Evolutionary conservation across 1,140 invertebrate genomes (phyloP).

Genomic region (Halictus rubicundus): DNA sequence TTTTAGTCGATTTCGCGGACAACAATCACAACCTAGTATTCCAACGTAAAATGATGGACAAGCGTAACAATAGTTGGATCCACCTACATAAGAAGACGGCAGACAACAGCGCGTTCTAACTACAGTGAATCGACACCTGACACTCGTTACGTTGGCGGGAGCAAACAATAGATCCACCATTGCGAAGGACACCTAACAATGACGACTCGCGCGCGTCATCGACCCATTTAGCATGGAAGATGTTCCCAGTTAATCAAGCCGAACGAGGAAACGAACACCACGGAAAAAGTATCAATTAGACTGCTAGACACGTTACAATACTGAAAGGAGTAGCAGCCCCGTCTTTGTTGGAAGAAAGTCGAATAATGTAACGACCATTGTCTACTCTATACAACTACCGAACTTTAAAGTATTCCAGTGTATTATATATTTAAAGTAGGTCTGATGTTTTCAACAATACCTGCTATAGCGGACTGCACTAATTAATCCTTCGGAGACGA

Average conservation of each 20-base stretch:
- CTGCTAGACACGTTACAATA: no score
- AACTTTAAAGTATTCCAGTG: no score
- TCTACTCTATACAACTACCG: no score
- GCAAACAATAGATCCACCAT: conserved; percentile 21
- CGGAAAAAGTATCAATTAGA: neutral
- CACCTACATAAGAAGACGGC: conserved; percentile 22
- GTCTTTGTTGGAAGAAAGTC: no score
- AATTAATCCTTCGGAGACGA: no score
- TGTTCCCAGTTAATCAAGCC: neutral
- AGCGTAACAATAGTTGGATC: conserved; percentile 24
- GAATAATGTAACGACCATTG: no score
- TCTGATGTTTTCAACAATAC: no score
- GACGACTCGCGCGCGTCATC: neutral
- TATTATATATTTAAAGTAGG: no score
- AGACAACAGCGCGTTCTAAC: conserved; percentile 36
- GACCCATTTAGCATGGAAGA: conserved; percentile 2
- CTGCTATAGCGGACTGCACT: no score
- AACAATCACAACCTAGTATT: conserved; percentile 36
- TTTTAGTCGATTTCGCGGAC: neutral
- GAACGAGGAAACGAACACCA: neutral
- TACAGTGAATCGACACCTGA: conserved; percentile 42
- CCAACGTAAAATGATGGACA: neutral
- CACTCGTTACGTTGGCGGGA: conserved; percentile 22
- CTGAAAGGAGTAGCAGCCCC: no score
- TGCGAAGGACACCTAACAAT: conserved; percentile 35